Percentiles rank a stretch among this genome's conserved stretches.
These are phyloP conservation scores for Puntigrus tetrazona DNA, from an alignment of 2,113 vertebrate genomes.

Conservation along the genomic window DNA sequence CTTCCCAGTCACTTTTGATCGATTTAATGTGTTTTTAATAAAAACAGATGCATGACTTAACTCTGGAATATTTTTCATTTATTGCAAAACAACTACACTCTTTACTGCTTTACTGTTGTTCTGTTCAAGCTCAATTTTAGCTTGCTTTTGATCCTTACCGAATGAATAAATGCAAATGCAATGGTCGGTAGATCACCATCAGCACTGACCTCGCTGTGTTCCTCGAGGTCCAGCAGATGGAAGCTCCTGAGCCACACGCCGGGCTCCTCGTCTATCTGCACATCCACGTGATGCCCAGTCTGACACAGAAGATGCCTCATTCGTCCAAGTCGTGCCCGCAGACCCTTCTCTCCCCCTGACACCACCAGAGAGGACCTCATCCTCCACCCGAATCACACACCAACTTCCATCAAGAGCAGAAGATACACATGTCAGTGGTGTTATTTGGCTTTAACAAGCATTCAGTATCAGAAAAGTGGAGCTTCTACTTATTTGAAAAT, in stretches of 20 bases:
- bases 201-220: constrained; percentile 63
- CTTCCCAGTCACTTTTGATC: background rate
- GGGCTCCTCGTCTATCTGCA: constrained; percentile 63
- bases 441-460: background rate
- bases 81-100: background rate
- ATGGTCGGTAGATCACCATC: background rate
- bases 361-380: constrained; percentile 67
- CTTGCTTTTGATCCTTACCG: background rate
- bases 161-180: background rate
- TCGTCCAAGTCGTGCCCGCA: constrained; percentile 63
- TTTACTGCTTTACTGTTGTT: background rate
- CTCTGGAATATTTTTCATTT: background rate
- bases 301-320: constrained; percentile 69
- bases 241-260: constrained; percentile 76
- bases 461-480: background rate
- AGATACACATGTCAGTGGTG: background rate
- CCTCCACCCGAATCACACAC: constrained; percentile 13
- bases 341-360: constrained; percentile 55
- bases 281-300: constrained; percentile 42
- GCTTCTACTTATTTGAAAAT: background rate
- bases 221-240: constrained; percentile 65
- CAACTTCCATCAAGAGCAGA: background rate
- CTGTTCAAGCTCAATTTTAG: background rate
- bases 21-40: background rate
- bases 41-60: background rate